These are phyloP conservation scores for Drosophila tani DNA, from an alignment of 1,140 invertebrate species.

Conservation along the genomic window DNA sequence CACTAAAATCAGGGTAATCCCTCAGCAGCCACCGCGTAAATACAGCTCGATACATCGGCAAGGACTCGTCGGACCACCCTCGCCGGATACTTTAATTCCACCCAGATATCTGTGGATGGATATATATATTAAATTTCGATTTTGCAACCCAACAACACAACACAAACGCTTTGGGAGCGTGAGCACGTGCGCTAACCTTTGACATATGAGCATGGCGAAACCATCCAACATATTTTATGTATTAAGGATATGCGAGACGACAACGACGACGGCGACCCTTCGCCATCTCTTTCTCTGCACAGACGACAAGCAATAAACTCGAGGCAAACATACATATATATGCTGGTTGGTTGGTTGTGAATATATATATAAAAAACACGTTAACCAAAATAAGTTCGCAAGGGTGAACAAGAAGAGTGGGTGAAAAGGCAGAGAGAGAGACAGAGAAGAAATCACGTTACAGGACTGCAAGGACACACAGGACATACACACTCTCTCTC, in stretches of 20 bases:
- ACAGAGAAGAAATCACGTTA: constrained; percentile 70
- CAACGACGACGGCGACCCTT: constrained; percentile 29
- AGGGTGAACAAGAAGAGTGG: background rate
- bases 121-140: constrained; percentile 82
- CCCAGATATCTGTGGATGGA: constrained; percentile 27
- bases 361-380: constrained; percentile 63
- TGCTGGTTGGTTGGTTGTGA: constrained; percentile 12
- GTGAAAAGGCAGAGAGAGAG: background rate
- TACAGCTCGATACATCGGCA: constrained; percentile 23
- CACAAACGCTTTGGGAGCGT: constrained; percentile 49
- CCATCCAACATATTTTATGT: constrained; percentile 84
- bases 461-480: constrained; percentile 53
- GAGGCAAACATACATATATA: constrained; percentile 28
- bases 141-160: constrained; percentile 53
- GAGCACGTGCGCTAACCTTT: constrained; percentile 82
- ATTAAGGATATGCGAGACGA: constrained; percentile 73
- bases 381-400: constrained; percentile 52
- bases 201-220: constrained; percentile 73
- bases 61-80: constrained; percentile 26
- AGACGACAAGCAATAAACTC: constrained; percentile 59
- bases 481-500: constrained; percentile 39
- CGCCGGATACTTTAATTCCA: constrained; percentile 41
- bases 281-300: constrained; percentile 35
- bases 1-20: constrained; percentile 28
- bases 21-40: constrained; percentile 10